Percentiles rank a stretch among this genome's conserved stretches.
phyloP scores from a whole-genome alignment of 2,888 invertebrate species.

The Formica aserva region DNA sequence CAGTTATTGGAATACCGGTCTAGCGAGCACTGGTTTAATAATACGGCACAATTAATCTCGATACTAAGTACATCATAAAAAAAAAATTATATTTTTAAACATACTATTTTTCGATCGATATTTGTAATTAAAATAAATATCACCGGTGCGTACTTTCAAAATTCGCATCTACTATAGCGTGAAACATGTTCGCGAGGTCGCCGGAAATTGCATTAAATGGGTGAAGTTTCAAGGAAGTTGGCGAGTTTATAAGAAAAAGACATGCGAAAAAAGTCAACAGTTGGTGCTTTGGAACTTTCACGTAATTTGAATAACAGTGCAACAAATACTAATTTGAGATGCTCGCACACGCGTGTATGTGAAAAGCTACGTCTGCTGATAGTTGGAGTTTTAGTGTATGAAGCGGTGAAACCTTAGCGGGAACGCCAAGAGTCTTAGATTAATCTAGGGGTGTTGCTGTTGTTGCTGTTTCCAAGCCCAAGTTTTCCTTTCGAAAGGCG shows the following conservation, averaged over 20 bases:
- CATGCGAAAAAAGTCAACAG: conserved; percentile 39
- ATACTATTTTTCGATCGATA: conserved; percentile 14
- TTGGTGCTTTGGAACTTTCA: conserved; percentile 40
- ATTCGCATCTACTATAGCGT: neutral
- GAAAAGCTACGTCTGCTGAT: conserved; percentile 31
- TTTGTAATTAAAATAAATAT: conserved; percentile 39
- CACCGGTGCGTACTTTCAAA: neutral
- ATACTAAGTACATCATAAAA: conserved; percentile 60
- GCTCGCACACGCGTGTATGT: conserved; percentile 28
- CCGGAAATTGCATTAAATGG: neutral
- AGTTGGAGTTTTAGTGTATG: conserved; percentile 50
- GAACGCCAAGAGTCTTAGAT: conserved; percentile 72
- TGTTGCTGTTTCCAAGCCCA: conserved; percentile 68
- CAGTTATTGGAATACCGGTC: conserved; percentile 66
- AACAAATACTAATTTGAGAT: conserved; percentile 79
- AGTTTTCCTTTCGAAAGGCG: conserved; percentile 71
- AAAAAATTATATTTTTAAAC: conserved; percentile 51
- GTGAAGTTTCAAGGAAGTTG: neutral
- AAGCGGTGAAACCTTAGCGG: conserved; percentile 48
- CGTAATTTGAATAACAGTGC: conserved; percentile 80
- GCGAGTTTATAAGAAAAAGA: conserved; percentile 10
- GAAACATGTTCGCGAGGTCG: neutral
- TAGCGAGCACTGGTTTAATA: conserved; percentile 66
- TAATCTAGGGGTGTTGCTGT: conserved; percentile 70
- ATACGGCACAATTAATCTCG: conserved; percentile 72